Conservation (phyloP, 2,888 invertebrate genomes). For the Mesochorus sp. region DNA sequence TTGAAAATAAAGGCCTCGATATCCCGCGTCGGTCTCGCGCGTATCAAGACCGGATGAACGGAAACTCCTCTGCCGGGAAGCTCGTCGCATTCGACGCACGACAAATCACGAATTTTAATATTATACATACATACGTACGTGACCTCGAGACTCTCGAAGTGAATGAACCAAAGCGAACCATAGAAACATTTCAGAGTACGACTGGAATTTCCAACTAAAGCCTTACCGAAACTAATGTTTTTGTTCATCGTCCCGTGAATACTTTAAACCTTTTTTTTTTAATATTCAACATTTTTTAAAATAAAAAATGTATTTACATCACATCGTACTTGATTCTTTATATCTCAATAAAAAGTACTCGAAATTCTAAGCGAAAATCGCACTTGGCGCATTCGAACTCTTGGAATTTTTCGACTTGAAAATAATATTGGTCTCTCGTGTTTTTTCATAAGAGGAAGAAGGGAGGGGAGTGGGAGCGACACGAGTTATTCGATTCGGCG, state of each 20-base stretch:
- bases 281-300: too few species aligned
- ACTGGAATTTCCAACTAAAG: neutral
- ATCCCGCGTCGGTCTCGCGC: constrained; percentile 44
- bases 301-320: too few species aligned
- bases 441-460: constrained; percentile 10
- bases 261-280: neutral
- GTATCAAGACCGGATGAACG: constrained; percentile 48
- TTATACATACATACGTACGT: constrained; percentile 12
- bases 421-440: constrained; percentile 11
- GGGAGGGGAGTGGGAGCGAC: constrained; percentile 1
- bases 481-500: constrained; percentile 75
- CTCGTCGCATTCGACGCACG: constrained; percentile 52
- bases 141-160: constrained; percentile 50
- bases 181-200: neutral
- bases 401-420: neutral
- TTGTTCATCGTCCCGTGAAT: too few species aligned
- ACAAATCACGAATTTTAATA: constrained; percentile 57
- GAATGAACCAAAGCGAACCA: constrained; percentile 32
- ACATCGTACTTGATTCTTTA: too few species aligned
- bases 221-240: too few species aligned
- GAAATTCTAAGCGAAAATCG: neutral
- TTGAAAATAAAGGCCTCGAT: constrained; percentile 52
- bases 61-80: constrained; percentile 10
- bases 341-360: too few species aligned
- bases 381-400: neutral